Conservation (phyloP, 2,888 invertebrate genomes). For the Diplolepis rosae region DNA sequence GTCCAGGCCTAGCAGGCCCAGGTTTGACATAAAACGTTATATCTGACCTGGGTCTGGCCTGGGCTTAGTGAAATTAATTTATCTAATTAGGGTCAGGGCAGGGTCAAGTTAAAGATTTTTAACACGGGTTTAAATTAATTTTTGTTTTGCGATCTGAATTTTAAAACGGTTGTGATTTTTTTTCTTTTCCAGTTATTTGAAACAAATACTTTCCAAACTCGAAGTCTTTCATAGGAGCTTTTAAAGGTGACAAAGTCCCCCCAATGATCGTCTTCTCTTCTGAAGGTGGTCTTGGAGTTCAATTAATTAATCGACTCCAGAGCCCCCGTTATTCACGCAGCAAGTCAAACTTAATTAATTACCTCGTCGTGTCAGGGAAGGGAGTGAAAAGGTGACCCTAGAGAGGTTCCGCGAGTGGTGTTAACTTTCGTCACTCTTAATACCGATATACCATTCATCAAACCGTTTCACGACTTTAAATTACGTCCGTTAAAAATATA, state of each 20-base stretch:
- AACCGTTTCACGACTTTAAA: not conserved
- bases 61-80: no score
- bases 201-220: not conserved
- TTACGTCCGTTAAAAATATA: not conserved
- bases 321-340: constrained; percentile 68
- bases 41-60: no score
- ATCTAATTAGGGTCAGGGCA: no score
- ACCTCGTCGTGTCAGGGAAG: constrained; percentile 47
- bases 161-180: no score
- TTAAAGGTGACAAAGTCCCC: constrained; percentile 26
- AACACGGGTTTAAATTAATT: no score
- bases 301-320: constrained; percentile 70
- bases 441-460: constrained; percentile 5
- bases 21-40: no score
- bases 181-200: not conserved
- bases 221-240: constrained; percentile 13
- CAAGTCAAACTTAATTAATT: constrained; percentile 72
- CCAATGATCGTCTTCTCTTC: not conserved
- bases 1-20: no score
- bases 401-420: constrained; percentile 3
- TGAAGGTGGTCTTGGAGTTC: constrained; percentile 52
- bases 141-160: no score
- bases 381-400: constrained; percentile 19
- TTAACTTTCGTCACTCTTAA: constrained; percentile 17
- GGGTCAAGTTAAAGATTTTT: no score